A percentile compares a stretch with the other conserved stretches of the same genome.
These are phyloP conservation scores for Cistogaster globosa DNA, from an alignment of 2,888 invertebrate genomes.

Conservation along the genomic window DNA sequence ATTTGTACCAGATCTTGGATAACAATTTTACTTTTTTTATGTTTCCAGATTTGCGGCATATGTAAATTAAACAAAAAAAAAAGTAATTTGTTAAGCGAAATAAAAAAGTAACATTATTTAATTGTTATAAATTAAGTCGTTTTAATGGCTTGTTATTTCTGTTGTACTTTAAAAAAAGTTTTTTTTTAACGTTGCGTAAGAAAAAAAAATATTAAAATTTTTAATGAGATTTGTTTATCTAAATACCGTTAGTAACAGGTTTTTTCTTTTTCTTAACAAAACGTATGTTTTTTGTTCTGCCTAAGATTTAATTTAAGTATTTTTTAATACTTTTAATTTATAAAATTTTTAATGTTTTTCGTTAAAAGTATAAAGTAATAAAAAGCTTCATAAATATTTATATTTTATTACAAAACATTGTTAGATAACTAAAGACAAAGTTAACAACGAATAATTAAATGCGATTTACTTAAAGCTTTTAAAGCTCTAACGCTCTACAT, in stretches of 20 bases:
- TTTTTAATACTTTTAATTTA: neutral
- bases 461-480: too few relatives aligned
- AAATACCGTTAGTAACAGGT: conserved; percentile 46
- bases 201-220: neutral
- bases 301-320: conserved; percentile 17
- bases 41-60: conserved; percentile 16
- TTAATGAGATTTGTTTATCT: conserved; percentile 24
- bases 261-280: conserved; percentile 12
- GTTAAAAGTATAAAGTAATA: neutral
- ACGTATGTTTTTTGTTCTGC: conserved; percentile 1
- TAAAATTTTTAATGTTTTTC: neutral
- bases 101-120: conserved; percentile 17
- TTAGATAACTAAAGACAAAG: too few relatives aligned
- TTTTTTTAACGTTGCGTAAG: conserved; percentile 22
- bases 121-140: conserved; percentile 28
- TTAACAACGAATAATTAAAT: too few relatives aligned
- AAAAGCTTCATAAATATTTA: neutral
- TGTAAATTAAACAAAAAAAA: conserved; percentile 3
- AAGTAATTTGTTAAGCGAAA: neutral
- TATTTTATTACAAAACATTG: neutral
- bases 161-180: neutral
- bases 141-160: conserved; percentile 17
- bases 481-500: too few relatives aligned
- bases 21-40: conserved; percentile 22
- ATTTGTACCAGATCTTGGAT: conserved; percentile 1